These are phyloP conservation scores for Amphiura filiformis DNA, from an alignment of 35 echinoderm and acorn worm genomes.

Conservation along the genomic window DNA sequence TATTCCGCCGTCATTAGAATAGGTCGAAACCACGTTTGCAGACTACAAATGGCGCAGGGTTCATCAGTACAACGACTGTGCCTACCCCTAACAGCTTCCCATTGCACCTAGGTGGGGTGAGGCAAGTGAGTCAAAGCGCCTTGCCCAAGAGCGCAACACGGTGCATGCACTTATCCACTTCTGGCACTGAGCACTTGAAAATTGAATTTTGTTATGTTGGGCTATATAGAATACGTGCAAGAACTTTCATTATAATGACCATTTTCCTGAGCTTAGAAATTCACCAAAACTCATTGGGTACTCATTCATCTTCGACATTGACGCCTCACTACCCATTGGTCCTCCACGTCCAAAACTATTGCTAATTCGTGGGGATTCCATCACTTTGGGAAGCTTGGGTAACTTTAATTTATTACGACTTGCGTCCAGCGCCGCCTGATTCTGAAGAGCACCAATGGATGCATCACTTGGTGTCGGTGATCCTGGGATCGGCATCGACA, in stretches of 20 bases:
- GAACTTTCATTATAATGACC: neutral
- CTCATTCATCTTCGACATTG: neutral
- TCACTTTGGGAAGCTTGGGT: neutral
- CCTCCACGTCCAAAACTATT: neutral
- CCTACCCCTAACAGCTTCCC: no score
- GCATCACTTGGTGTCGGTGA: neutral
- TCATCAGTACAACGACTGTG: no score
- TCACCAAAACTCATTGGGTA: neutral
- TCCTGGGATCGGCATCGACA: neutral
- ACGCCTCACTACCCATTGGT: neutral
- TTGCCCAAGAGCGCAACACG: no score
- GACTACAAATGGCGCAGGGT: no score
- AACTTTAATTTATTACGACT: neutral
- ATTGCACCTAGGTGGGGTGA: no score
- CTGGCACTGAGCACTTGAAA: no score
- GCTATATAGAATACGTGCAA: no score
- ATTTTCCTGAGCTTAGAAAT: conserved; percentile 2
- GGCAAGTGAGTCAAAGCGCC: no score
- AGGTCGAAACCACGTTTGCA: no score
- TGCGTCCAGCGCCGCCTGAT: neutral
- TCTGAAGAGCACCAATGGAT: neutral
- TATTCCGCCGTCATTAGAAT: no score
- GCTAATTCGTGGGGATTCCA: neutral
- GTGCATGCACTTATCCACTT: no score
- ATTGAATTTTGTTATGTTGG: no score